Percentiles rank a stretch among this genome's conserved stretches.
Evolutionary conservation across 2,888 invertebrate genomes (phyloP).

Genomic region (Andrena fulva): DNA sequence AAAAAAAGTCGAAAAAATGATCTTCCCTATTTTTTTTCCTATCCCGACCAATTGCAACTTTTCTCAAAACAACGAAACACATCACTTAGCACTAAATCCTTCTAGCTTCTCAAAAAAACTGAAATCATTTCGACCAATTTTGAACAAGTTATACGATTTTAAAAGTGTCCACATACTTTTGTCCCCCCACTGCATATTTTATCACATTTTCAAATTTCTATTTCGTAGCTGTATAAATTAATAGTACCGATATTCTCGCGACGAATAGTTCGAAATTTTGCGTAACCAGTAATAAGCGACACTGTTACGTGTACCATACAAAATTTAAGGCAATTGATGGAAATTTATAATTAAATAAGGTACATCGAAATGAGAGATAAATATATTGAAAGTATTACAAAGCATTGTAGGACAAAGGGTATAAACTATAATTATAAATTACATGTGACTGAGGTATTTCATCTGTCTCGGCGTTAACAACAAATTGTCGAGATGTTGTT

Average conservation of each 20-base stretch:
- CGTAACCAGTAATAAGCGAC: conserved; percentile 30
- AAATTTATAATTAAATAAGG: conserved; percentile 20
- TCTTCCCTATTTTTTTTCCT: no score
- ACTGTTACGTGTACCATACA: conserved; percentile 36
- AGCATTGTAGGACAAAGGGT: conserved; percentile 49
- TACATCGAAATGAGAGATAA: conserved; percentile 29
- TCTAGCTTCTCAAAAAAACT: no score
- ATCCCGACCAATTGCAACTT: no score
- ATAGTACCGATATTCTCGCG: conserved; percentile 30
- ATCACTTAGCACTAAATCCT: no score
- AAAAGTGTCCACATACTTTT: no score
- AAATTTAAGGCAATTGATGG: conserved; percentile 37
- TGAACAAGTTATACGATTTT: no score
- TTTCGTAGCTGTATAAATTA: conserved; percentile 32
- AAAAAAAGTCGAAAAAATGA: no score
- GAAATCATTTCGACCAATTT: no score
- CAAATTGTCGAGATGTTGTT: conserved; percentile 52
- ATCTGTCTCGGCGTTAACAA: conserved; percentile 53
- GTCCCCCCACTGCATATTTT: conserved; percentile 31
- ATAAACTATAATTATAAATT: conserved; percentile 62
- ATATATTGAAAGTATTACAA: conserved; percentile 49
- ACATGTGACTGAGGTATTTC: conserved; percentile 64
- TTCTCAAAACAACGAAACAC: background rate
- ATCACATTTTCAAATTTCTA: conserved; percentile 58
- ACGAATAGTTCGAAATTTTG: conserved; percentile 25